Evolutionary conservation across 2,888 invertebrate species (phyloP).

Genomic region (Tinea pellionella): DNA sequence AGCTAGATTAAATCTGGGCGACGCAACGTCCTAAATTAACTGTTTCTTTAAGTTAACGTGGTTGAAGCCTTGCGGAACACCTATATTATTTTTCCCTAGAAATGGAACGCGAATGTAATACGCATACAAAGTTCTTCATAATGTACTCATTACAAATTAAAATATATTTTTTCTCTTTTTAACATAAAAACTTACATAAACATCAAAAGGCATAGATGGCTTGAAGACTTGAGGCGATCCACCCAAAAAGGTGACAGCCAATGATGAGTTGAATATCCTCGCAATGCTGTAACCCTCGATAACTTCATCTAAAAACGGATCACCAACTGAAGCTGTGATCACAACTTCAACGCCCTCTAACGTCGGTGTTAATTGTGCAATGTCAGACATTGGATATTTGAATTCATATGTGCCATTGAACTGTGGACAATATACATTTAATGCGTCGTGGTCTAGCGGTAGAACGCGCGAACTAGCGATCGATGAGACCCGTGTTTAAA

Average conservation of each 20-base stretch:
- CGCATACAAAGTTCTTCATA: no score
- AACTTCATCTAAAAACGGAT: slow-evolving; percentile 85
- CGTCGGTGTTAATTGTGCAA: slow-evolving; percentile 74
- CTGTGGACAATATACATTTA: slow-evolving; percentile 42
- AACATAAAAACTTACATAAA: slow-evolving; percentile 85
- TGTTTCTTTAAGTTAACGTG: no score
- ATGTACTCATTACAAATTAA: no score
- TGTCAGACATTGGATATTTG: slow-evolving; percentile 84
- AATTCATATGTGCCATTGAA: slow-evolving; percentile 92
- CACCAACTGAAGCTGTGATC: slow-evolving; percentile 88
- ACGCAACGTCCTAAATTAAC: no score
- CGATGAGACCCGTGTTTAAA: no score
- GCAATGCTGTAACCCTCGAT: slow-evolving; percentile 90
- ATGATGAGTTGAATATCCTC: slow-evolving; percentile 87
- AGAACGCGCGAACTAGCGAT: no score
- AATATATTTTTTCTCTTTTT: no score
- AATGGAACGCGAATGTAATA: no score
- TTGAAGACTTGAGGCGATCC: slow-evolving; percentile 95
- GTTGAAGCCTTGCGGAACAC: no score
- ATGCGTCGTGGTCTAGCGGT: not conserved
- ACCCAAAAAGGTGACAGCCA: slow-evolving; percentile 86
- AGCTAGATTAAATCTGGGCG: no score
- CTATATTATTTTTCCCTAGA: no score
- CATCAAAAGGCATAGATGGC: slow-evolving; percentile 91
- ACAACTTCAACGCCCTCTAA: slow-evolving; percentile 84